These are phyloP conservation scores for Himantopus leucocephalus DNA, from an alignment of 2,113 vertebrate genomes.

Conservation along the genomic window DNA sequence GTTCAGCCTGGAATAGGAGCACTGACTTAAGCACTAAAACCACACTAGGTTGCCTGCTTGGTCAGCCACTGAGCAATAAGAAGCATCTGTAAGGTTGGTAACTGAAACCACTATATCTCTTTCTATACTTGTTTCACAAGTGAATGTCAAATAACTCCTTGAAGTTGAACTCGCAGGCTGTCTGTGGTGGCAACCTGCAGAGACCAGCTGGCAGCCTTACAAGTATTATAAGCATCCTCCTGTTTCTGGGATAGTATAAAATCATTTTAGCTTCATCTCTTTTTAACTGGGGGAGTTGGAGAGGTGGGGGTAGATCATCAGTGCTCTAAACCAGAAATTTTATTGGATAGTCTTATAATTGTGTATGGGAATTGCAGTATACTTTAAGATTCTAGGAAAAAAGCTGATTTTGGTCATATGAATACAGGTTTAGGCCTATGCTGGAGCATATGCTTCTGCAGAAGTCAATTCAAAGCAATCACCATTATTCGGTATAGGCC, in stretches of 20 bases:
- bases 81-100: background rate
- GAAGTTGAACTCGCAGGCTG: background rate
- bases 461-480: background rate
- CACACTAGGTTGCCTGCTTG: background rate
- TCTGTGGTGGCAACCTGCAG: background rate
- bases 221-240: background rate
- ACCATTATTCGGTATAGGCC: background rate
- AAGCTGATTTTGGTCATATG: background rate
- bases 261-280: background rate
- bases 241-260: background rate
- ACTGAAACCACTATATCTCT: background rate
- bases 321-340: background rate
- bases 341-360: background rate
- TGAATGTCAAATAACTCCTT: background rate
- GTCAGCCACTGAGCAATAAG: background rate
- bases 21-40: background rate
- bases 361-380: background rate
- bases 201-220: background rate
- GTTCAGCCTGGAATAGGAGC: background rate
- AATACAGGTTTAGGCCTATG: background rate
- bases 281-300: background rate
- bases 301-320: background rate
- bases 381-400: background rate
- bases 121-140: background rate
- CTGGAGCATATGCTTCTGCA: background rate